A percentile compares a stretch with the other conserved stretches of the same genome.
Conservation (phyloP, 2,113 vertebrate genomes). For the Sclerurus mexicanus region DNA sequence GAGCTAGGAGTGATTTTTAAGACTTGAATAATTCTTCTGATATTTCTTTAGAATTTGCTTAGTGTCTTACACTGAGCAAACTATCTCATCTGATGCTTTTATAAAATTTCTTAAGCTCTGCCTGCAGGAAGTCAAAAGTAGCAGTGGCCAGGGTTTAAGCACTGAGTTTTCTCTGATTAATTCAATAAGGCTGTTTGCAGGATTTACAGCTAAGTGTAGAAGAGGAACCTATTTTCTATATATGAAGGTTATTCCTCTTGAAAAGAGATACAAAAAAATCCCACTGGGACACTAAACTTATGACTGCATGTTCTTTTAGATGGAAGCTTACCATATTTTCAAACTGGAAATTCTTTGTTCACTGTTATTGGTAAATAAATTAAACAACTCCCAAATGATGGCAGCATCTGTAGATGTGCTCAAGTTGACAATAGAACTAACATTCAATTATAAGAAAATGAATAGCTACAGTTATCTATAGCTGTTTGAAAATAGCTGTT, state of each 20-base stretch:
- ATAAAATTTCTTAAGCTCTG: not conserved
- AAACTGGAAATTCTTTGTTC: conserved; percentile 37
- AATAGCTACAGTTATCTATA: conserved; percentile 34
- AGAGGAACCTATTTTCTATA: conserved; percentile 9
- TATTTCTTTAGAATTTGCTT: not conserved
- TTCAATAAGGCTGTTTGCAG: conserved; percentile 8
- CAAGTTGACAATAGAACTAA: conserved; percentile 27
- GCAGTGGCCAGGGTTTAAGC: not conserved
- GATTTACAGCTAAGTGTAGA: not conserved
- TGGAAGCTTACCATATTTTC: conserved; percentile 16
- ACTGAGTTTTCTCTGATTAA: not conserved
- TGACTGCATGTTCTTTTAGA: conserved; percentile 3
- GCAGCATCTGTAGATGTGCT: conserved; percentile 40
- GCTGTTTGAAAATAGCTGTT: conserved; percentile 42
- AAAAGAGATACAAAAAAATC: conserved; percentile 9
- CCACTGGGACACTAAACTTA: conserved; percentile 11
- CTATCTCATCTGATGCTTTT: not conserved
- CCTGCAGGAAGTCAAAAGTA: not conserved
- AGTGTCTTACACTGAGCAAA: not conserved
- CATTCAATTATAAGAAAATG: conserved; percentile 38
- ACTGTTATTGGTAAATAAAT: conserved; percentile 54
- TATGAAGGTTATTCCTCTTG: not conserved
- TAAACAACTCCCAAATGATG: not conserved
- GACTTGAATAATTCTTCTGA: not conserved
- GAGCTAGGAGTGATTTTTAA: not conserved